These are phyloP conservation scores for Melierax canorus DNA, from an alignment of 2,113 vertebrate species.

Conservation along the genomic window DNA sequence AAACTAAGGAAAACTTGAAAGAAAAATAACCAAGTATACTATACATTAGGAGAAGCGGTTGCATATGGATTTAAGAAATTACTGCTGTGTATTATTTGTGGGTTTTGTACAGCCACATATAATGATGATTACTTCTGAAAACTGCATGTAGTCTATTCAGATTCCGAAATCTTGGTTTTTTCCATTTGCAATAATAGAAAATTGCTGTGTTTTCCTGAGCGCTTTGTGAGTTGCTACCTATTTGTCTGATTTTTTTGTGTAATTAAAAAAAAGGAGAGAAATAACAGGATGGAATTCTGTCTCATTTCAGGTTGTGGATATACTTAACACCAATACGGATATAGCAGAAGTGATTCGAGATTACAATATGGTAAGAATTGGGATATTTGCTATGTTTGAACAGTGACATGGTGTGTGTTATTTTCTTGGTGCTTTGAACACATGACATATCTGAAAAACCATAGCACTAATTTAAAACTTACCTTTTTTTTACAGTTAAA, in stretches of 20 bases:
- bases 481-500: background rate
- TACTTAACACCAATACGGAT: constrained; percentile 93
- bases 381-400: background rate
- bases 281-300: background rate
- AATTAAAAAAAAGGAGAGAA: background rate
- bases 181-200: background rate
- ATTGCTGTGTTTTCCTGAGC: background rate
- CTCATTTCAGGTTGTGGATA: constrained; percentile 88
- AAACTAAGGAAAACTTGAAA: background rate
- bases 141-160: background rate
- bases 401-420: background rate
- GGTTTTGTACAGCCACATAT: background rate
- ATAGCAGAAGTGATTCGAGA: constrained; percentile 89
- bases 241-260: background rate
- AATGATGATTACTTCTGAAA: background rate
- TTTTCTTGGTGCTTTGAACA: background rate
- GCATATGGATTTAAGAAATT: background rate
- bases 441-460: background rate
- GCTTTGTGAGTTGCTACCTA: background rate
- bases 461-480: background rate
- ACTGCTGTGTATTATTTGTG: background rate
- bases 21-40: background rate
- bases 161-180: background rate
- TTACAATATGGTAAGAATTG: constrained; percentile 83
- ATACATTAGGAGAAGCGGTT: background rate